These are phyloP conservation scores for Uria aalge DNA, from an alignment of 2,113 vertebrate species.

Conservation along the genomic window DNA sequence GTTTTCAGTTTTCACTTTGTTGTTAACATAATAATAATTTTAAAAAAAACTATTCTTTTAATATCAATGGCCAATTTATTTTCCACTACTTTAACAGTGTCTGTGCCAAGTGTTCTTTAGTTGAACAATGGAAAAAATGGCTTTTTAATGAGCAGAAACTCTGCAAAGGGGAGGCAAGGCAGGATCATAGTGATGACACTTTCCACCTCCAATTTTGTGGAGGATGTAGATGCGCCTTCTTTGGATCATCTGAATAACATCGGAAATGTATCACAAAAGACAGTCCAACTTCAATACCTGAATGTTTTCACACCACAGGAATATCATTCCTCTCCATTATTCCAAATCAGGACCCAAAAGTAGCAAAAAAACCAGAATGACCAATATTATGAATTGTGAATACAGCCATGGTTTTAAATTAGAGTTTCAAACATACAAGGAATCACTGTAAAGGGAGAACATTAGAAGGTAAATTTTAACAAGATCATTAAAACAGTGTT, in stretches of 20 bases:
- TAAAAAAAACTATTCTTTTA: neutral
- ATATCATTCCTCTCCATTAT: neutral
- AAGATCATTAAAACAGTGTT: neutral
- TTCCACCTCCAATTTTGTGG: neutral
- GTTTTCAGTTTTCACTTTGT: neutral
- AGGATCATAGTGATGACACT: neutral
- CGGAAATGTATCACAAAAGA: neutral
- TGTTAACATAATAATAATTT: neutral
- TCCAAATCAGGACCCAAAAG: neutral
- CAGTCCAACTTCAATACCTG: neutral
- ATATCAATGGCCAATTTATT: neutral
- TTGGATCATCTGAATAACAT: neutral
- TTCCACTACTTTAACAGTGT: neutral
- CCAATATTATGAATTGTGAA: neutral
- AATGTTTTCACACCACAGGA: neutral
- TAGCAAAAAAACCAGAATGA: rapidly evolving
- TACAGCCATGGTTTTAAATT: neutral
- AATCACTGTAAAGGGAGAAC: neutral
- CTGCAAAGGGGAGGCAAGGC: neutral
- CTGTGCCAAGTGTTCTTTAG: neutral
- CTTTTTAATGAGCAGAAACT: neutral
- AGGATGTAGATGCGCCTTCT: neutral
- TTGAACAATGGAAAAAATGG: neutral
- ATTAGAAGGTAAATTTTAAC: neutral
- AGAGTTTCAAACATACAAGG: neutral